Percentiles rank a stretch among this genome's conserved stretches.
Evolutionary conservation across 2,113 vertebrate genomes (phyloP).

Genomic region (Picathartes gymnocephalus): DNA sequence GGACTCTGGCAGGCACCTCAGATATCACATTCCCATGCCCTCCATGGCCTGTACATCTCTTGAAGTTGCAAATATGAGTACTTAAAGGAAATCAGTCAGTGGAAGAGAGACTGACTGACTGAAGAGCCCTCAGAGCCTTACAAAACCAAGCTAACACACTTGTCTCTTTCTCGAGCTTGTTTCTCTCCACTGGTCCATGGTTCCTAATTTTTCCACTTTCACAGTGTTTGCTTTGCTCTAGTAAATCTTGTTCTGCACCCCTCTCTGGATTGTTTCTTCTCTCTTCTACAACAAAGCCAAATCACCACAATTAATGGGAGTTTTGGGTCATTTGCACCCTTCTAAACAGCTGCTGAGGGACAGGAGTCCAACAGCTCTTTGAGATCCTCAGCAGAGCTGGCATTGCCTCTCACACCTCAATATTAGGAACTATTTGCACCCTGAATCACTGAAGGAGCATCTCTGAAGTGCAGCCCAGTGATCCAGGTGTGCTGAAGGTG

Average conservation of each 20-base stretch:
- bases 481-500: neutral
- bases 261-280: neutral
- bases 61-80: neutral
- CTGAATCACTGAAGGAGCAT: neutral
- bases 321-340: neutral
- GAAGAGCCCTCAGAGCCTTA: neutral
- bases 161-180: accelerated
- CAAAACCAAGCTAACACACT: neutral
- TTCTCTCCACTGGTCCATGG: accelerated
- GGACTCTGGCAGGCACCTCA: accelerated
- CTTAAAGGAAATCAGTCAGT: neutral
- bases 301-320: neutral
- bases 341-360: neutral
- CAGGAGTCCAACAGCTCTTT: neutral
- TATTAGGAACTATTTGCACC: neutral
- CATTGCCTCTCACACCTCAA: neutral
- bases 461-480: neutral
- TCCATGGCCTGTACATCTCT: neutral
- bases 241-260: neutral
- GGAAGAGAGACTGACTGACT: neutral
- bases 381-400: neutral
- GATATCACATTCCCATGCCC: neutral
- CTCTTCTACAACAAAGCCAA: neutral
- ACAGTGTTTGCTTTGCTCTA: neutral
- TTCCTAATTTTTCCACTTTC: neutral